A percentile compares a stretch with the other conserved stretches of the same genome.
These are phyloP conservation scores for Porites australiensis DNA, from an alignment of 64 coral and sea anemone species.

Conservation along the genomic window DNA sequence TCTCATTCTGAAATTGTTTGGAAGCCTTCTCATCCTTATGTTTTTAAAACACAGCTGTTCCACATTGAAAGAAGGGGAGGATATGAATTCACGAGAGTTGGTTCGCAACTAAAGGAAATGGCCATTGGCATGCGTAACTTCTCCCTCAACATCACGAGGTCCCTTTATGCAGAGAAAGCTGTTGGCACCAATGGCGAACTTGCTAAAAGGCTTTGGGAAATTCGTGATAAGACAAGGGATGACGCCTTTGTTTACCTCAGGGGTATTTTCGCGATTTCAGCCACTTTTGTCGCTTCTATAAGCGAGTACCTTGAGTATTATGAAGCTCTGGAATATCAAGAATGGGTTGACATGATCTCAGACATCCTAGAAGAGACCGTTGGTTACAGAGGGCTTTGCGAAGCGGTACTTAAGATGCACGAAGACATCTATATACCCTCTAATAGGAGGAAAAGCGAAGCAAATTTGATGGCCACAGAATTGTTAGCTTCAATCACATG, in stretches of 20 bases:
- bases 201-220: background rate
- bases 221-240: background rate
- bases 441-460: conserved; percentile 1
- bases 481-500: background rate
- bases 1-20: no score
- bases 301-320: background rate
- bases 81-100: background rate
- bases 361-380: background rate
- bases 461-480: background rate
- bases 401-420: background rate
- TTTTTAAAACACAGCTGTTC: background rate
- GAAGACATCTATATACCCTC: conserved; percentile 4
- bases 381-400: background rate
- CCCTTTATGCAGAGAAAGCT: background rate
- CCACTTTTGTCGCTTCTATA: background rate
- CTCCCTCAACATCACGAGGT: background rate
- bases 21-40: background rate
- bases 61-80: background rate
- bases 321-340: background rate
- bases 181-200: background rate
- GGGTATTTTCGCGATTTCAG: background rate
- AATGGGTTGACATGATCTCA: background rate
- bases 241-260: background rate
- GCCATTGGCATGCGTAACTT: conserved; percentile 2
- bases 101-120: background rate